A percentile compares a stretch with the other conserved stretches of the same genome.
Evolutionary conservation across 2,113 vertebrate species (phyloP).

Genomic region (Mesitornis unicolor): DNA sequence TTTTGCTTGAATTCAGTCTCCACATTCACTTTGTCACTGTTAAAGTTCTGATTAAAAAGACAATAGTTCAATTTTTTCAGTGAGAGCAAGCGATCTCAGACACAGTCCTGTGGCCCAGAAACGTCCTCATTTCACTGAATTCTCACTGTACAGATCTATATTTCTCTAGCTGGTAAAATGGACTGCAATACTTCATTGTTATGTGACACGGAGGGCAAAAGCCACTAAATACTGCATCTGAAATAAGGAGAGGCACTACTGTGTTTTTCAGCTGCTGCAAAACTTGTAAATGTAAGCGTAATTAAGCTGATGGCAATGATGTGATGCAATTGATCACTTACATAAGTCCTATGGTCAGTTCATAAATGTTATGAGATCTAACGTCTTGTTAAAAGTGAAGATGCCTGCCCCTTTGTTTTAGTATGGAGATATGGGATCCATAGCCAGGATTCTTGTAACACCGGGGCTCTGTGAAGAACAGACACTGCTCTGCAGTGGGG

Average conservation of each 20-base stretch:
- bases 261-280: neutral
- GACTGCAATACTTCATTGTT: neutral
- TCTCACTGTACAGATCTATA: neutral
- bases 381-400: neutral
- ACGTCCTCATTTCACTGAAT: neutral
- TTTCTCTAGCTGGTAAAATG: neutral
- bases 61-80: neutral
- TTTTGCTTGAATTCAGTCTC: neutral
- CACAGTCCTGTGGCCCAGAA: neutral
- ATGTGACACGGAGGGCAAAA: neutral
- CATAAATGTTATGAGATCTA: neutral
- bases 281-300: neutral
- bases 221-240: neutral
- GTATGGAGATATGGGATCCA: neutral
- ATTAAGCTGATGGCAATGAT: neutral
- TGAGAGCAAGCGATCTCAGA: neutral
- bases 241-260: neutral
- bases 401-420: neutral
- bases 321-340: neutral
- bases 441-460: neutral
- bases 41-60: constrained; percentile 15
- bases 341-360: neutral
- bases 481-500: neutral
- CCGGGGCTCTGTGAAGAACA: neutral
- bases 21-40: neutral